Evolutionary conservation across 2,797 vertebrate species (phyloP).

Genomic region (Phrynocephalus forsythii): DNA sequence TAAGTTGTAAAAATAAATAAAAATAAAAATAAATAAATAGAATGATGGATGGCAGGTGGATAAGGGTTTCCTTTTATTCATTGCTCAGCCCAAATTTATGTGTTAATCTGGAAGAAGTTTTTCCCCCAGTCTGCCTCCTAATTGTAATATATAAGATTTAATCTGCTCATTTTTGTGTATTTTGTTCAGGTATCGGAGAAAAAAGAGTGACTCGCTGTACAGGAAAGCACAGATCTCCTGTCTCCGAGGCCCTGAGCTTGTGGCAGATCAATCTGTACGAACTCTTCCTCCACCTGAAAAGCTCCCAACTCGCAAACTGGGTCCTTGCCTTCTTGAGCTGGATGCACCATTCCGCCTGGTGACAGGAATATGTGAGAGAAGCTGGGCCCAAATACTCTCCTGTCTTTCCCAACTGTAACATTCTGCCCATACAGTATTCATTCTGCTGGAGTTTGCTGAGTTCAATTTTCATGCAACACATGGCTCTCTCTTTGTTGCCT

Average conservation of each 20-base stretch:
- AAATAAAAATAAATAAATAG: no score
- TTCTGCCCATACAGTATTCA: slow-evolving; percentile 37
- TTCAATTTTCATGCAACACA: slow-evolving; percentile 34
- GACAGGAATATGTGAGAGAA: slow-evolving; percentile 61
- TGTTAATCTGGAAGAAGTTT: not conserved
- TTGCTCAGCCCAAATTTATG: not conserved
- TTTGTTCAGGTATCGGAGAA: slow-evolving; percentile 86
- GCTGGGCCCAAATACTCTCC: not conserved
- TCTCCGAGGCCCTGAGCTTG: slow-evolving; percentile 82
- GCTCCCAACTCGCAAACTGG: slow-evolving; percentile 79
- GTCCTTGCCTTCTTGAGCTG: slow-evolving; percentile 75
- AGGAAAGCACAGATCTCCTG: slow-evolving; percentile 81
- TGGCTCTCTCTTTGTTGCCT: slow-evolving; percentile 44
- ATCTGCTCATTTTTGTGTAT: slow-evolving; percentile 57
- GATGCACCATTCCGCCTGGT: slow-evolving; percentile 66
- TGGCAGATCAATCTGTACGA: slow-evolving; percentile 88
- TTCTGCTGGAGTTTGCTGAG: slow-evolving; percentile 26
- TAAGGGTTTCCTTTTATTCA: no score
- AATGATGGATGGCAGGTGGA: not conserved
- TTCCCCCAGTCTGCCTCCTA: not conserved
- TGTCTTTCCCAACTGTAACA: slow-evolving; percentile 39
- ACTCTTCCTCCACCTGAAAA: slow-evolving; percentile 83
- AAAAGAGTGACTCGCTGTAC: slow-evolving; percentile 78
- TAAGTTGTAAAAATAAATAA: no score
- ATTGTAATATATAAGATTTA: slow-evolving; percentile 27